Evolutionary conservation across 2,797 vertebrate genomes (phyloP).

Genomic region (Manis crassicaudata): DNA sequence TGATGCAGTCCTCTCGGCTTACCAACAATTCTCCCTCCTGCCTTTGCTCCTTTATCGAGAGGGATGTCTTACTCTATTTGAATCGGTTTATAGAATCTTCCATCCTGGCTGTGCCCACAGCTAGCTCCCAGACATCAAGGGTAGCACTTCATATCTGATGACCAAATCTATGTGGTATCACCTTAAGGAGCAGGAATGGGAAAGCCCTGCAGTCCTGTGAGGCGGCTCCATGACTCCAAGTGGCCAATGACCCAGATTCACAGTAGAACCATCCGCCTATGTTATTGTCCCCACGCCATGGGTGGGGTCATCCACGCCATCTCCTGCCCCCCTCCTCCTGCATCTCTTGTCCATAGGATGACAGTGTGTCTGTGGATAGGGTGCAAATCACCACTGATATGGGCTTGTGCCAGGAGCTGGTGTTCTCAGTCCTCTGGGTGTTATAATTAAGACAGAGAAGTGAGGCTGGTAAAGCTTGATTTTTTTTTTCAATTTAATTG

Average conservation of each 20-base stretch:
- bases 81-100: not conserved
- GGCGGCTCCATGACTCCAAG: not conserved
- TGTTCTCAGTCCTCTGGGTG: not conserved
- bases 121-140: not conserved
- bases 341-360: not conserved
- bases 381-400: not conserved
- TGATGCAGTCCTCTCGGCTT: not conserved
- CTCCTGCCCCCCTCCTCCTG: not conserved
- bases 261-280: not conserved
- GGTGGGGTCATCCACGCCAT: too few relatives aligned
- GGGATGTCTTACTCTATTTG: not conserved
- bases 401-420: not conserved
- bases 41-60: not conserved
- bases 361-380: not conserved
- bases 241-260: not conserved
- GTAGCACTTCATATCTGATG: not conserved
- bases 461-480: not conserved
- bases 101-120: not conserved
- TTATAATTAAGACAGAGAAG: not conserved
- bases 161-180: not conserved
- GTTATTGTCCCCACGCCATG: rapidly evolving
- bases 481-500: not conserved
- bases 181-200: not conserved
- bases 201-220: not conserved
- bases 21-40: not conserved